phyloP scores from a whole-genome alignment of 2,797 vertebrate species.

The Amniataba percoides region DNA sequence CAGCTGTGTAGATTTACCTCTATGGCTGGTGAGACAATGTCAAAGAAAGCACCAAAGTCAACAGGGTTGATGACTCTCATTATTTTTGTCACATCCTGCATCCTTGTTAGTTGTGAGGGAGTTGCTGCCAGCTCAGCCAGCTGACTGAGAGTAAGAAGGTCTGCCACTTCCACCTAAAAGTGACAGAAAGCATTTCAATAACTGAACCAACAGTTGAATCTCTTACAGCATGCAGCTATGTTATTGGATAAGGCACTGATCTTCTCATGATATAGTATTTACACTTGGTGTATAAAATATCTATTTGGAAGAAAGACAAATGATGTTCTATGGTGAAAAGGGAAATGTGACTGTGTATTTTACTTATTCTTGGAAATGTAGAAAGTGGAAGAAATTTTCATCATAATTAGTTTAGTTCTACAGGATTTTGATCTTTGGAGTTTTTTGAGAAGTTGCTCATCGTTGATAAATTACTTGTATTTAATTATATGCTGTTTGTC shows the following conservation, averaged over 20 bases:
- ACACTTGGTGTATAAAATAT: neutral
- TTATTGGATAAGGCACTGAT: neutral
- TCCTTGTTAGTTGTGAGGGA: constrained; percentile 55
- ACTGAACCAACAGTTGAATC: neutral
- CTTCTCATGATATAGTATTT: neutral
- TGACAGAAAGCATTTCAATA: constrained; percentile 16
- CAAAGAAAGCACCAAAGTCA: constrained; percentile 74
- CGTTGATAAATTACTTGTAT: too few relatives aligned
- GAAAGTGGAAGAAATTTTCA: too few relatives aligned
- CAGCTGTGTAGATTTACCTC: constrained; percentile 54
- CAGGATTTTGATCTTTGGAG: too few relatives aligned
- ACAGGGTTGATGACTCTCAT: constrained; percentile 56
- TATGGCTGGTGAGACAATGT: constrained; percentile 71
- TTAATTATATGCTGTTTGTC: too few relatives aligned
- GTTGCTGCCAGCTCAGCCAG: constrained; percentile 63
- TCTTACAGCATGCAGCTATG: too few relatives aligned
- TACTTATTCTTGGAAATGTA: too few relatives aligned
- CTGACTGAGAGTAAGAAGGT: constrained; percentile 69
- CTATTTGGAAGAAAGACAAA: neutral
- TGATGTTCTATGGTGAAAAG: neutral
- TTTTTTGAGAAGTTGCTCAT: too few relatives aligned
- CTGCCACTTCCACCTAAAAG: constrained; percentile 65
- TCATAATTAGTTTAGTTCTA: too few relatives aligned
- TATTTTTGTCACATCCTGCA: constrained; percentile 67
- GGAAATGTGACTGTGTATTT: too few relatives aligned